Base-by-base conservation (phyloP, 2,888 invertebrate genomes). In the Agrochola litura region DNA sequence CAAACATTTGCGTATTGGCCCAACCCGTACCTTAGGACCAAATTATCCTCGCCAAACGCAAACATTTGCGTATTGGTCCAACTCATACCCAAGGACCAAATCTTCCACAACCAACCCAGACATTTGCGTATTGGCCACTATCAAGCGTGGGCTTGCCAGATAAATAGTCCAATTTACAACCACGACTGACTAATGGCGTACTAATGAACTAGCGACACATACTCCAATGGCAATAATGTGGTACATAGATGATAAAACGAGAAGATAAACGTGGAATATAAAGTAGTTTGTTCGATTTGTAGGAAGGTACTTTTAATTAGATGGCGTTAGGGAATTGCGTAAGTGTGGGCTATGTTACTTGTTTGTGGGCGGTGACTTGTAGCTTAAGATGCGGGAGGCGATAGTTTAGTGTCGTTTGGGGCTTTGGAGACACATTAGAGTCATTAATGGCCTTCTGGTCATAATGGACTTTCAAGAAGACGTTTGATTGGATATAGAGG, bases 151-250 rank as follows among this genome's bases (percentile, higher is more conserved):
- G 95, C 79, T 90, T 89, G 89, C 86, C 87, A 83, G 90, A 94
- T 93, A 94, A 95, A 95, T 93, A 89, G 92, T 88, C 85, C 93
- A 93, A 95, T 94, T 94, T 94, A 93, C 92, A 91, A 91, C 90
- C 86, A 78, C 85, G 85, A 77, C 91, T 95, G 95, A 95, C 92
- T 95, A 95, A 96, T 95, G 92, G 87, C 76, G 89, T 91, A 92
- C 94, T 95, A 95, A 95, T 95, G 95, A 95, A 95, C 94, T 90
- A 92, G 92, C 92, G 95, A 95, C 95, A 91, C 89, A 87, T 92
- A 91, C 82, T 64, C 67, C 79, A 76, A 88, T 77, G 83, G 86
- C 78, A 83, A 81, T 87, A 87, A 75, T 68, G 81, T 81, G 85
- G 81, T 88, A 87, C 86, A 84, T 70, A 68, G 84, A 84, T 88